Base-by-base conservation (phyloP, 2,797 vertebrate genomes). In the Parauchenoglanis ngamensis region DNA sequence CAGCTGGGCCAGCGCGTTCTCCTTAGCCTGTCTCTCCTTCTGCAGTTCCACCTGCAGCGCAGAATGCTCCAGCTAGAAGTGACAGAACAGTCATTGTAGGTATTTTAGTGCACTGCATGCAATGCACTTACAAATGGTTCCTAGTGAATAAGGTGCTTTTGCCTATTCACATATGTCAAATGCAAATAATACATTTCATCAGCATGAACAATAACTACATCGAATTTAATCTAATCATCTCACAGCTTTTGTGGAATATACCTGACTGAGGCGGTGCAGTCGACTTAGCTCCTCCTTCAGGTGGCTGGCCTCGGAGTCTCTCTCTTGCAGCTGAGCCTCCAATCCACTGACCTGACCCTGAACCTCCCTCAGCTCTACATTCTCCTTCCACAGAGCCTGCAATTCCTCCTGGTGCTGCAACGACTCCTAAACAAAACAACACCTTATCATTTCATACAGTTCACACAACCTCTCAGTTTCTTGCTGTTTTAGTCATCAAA, bases 211-310 rank as follows among this genome's bases (percentile, higher is more conserved):
- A 82, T 4, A 49, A 13, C 40, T 19, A 25, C 12, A 49, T 49
- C 1, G 19, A 63, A 49, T 65, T 28, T 65, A 7, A 49, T 46
- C 0, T 40, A 84, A 68, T 70, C 23, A 70, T 73, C 17, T 21
- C 17, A 23, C n/a, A 7, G 49, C 52, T 5, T 44, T 23, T 57
- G 31, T 56, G 49, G 54, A 31, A 25, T 2, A 21, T 88, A 98
- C 97, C 93, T 96, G 94, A 89, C 92, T 94, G 23, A 93, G 89
- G 0, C 77, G 93, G 52, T 91, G 92, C 59, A 95, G 91, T 88
- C 87, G 90, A 86, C 89, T 93, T 86, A 97, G 84, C 87, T 97
- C 96, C 88, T 96, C 95, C 89, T 92, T 96, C 57, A 96, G 94
- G 83, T 92, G 94, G 83, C 68, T 89, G 19, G 93, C 92, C 94